Evolutionary conservation across 1,140 invertebrate species (phyloP).

Genomic region (Phocides pigmalion): DNA sequence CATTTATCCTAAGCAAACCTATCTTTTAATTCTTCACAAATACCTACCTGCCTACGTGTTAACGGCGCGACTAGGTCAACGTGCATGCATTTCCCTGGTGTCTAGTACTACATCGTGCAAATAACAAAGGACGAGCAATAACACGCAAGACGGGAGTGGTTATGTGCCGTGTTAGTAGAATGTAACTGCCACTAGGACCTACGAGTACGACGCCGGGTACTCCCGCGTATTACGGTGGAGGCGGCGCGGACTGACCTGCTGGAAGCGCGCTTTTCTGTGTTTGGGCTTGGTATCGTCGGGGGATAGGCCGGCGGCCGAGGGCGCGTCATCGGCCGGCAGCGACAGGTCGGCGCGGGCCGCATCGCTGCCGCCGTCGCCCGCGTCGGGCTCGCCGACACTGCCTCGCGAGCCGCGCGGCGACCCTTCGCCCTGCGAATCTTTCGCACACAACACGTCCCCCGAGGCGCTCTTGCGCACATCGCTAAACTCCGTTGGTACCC

Average conservation of each 20-base stretch:
- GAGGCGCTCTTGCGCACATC: conserved; percentile 91
- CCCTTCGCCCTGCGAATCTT: conserved; percentile 76
- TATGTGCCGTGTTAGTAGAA: conserved; percentile 16
- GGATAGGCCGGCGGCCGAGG: conserved; percentile 81
- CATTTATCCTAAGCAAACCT: conserved; percentile 9
- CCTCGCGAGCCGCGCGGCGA: conserved; percentile 70
- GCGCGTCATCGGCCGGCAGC: conserved; percentile 54
- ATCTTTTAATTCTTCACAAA: conserved; percentile 14
- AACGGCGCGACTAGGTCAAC: not conserved
- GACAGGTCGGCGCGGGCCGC: conserved; percentile 57
- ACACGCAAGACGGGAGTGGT: conserved; percentile 6
- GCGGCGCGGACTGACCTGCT: conserved; percentile 86
- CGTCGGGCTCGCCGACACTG: conserved; percentile 56
- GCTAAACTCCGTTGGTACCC: conserved; percentile 66
- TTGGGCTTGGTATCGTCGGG: conserved; percentile 86
- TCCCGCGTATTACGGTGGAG: conserved; percentile 12
- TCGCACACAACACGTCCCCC: conserved; percentile 86
- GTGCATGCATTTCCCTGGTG: conserved; percentile 16
- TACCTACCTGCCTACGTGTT: conserved; percentile 6
- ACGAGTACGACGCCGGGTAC: conserved; percentile 13
- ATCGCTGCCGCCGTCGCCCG: conserved; percentile 46
- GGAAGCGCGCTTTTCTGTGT: conserved; percentile 93
- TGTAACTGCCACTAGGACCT: conserved; percentile 8
- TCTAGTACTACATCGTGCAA: conserved; percentile 38
- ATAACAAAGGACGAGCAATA: conserved; percentile 32